Evolutionary conservation across 2,797 vertebrate genomes (phyloP), one percentile per base, ranked within the genome.

Genomic region (Tenualosa ilisha): DNA sequence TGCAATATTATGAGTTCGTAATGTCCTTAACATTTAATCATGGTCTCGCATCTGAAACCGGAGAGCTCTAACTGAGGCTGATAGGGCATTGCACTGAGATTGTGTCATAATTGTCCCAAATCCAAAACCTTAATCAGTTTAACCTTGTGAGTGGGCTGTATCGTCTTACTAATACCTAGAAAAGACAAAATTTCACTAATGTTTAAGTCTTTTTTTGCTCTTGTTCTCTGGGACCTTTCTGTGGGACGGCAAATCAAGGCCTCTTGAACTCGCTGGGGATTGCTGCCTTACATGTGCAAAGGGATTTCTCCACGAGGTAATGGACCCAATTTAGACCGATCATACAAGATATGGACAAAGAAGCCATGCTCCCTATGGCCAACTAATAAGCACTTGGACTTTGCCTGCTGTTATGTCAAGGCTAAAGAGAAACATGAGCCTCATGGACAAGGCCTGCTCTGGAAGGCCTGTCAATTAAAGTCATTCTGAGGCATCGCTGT

Each of bases 101-200:
- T 95, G 94, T 94, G 94, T 96, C 94, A 95, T 95, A 92, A 94
- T 92, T 93, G 93, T 92, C 91, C 92, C 85, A 89, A 82, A 91
- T 94, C 93, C 94, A 94, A 91, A 92, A 75, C 56, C 91, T 87
- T 94, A 96, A 95, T 95, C 88, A 93, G 89, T 94, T 96, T 95
- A 95, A 94, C 94, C 92, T 93, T 84, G 89, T 65, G 91, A 89
- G 90, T 89, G 88, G 92, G 90, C 89, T 91, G 89, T 92, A 94
- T 95, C 94, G 82, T 87, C 92, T 95, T 94, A 93, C 93, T 90
- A 89, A 92, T 92, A 90, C 88, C 91, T 88, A 9, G 82, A 87
- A 91, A 91, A 89, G 86, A 90, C 83, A 81, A 89, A 86, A 86
- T 50, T 22, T 40, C 83, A 86, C 88, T 89, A 88, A 91, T 89